Conservation (phyloP, 1,140 invertebrate genomes). For the Branchinecta lindahli region DNA sequence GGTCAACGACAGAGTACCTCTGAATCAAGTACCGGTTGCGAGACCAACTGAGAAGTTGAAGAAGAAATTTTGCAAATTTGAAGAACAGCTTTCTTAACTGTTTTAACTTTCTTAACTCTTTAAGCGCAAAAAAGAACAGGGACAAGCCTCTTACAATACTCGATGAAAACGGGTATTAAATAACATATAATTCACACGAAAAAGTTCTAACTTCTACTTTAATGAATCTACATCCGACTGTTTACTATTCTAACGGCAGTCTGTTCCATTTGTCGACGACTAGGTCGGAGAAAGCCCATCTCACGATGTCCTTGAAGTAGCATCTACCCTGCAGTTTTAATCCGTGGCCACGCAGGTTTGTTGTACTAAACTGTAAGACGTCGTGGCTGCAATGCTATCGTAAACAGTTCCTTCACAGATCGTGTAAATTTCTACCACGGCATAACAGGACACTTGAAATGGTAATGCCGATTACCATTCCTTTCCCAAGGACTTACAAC, state of each 20-base stretch:
- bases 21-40: no score
- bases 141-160: not conserved
- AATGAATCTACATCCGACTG: conserved; percentile 4
- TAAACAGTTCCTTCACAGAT: not conserved
- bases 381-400: not conserved
- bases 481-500: no score
- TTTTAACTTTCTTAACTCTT: no score
- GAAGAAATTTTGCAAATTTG: no score
- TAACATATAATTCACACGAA: not conserved
- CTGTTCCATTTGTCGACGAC: conserved; percentile 4
- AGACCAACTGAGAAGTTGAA: no score
- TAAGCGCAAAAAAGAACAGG: no score
- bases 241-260: not conserved
- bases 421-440: not conserved
- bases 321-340: conserved; percentile 1
- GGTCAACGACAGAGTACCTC: no score
- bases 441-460: no score
- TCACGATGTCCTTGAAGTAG: not conserved
- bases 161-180: not conserved
- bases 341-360: not conserved
- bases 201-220: not conserved
- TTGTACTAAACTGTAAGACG: conserved; percentile 4
- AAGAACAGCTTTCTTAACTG: no score
- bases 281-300: conserved; percentile 3
- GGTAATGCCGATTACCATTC: no score